Conservation (phyloP, 1,140 invertebrate species). For the Lithobius niger region DNA sequence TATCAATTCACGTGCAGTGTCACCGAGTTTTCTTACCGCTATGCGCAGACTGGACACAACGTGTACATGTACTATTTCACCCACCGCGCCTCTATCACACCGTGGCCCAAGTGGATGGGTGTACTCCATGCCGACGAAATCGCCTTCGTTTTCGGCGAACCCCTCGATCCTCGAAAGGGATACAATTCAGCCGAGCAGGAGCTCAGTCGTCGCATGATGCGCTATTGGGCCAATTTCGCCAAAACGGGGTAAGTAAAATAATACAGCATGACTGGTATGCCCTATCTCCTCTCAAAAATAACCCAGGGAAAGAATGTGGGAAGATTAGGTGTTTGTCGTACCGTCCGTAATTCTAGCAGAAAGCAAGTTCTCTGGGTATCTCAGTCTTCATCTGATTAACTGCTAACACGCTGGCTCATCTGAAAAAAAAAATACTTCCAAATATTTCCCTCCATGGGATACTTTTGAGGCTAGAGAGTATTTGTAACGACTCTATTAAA, state of each 20-base stretch:
- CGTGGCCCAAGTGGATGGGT: constrained; percentile 92
- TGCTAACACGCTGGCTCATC: too few relatives aligned
- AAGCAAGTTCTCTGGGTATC: too few relatives aligned
- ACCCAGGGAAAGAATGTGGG: too few relatives aligned
- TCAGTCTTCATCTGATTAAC: too few relatives aligned
- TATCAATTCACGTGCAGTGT: constrained; percentile 92
- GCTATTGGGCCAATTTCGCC: constrained; percentile 91
- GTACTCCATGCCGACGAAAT: constrained; percentile 95
- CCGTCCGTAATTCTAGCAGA: too few relatives aligned
- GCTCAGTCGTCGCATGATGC: constrained; percentile 75
- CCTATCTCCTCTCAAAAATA: neutral
- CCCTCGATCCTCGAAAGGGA: constrained; percentile 59
- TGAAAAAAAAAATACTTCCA: too few relatives aligned
- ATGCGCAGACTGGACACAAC: constrained; percentile 72
- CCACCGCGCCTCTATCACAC: constrained; percentile 67
- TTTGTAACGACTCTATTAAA: too few relatives aligned
- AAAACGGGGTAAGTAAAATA: constrained; percentile 64
- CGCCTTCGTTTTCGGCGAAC: constrained; percentile 85
- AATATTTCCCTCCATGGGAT: too few relatives aligned
- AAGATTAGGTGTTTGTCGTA: too few relatives aligned
- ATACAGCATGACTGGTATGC: neutral
- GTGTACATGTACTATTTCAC: constrained; percentile 94
- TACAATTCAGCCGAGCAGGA: constrained; percentile 66
- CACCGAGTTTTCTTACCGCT: constrained; percentile 71
- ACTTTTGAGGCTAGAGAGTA: too few relatives aligned